Evolutionary conservation across 2,888 invertebrate species (phyloP), one percentile per base, ranked within the genome.

Genomic region (Salticus scenicus): DNA sequence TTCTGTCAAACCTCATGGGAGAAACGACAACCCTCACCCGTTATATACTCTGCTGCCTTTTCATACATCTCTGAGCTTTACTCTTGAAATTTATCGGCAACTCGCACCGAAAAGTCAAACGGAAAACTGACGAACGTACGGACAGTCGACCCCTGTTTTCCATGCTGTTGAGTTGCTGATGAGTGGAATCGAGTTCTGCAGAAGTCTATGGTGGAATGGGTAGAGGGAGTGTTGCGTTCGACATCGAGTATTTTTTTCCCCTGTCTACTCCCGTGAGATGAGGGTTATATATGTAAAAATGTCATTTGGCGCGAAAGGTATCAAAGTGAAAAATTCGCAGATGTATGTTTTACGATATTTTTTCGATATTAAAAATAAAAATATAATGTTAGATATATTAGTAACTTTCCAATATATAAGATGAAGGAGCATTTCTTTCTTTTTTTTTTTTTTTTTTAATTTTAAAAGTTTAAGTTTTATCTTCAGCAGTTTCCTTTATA

Each of bases 141-240:
- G 66, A 64, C 71, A 63, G 77, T 84, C 83, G 51, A 31, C 1
- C 42, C 69, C 71, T 33, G 73, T 84, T 84, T 84, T 84, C 83
- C 83, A 63, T 77, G 69, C 83, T 72, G 83, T 84, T 84, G 71
- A 72, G 14, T 28, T 30, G 24, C 30, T 84, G 83, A 84, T 31
- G 77, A 67, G 72, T 77, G 73, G 57, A 57, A 57, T 24, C 1
- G 57, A 5, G n/a, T n/a, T n/a, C n/a, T n/a, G n/a, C n/a, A n/a
- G n/a, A n/a, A n/a, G n/a, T n/a, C n/a, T n/a, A 20, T 24, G 24
- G 5, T 24, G 57, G 57, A 24, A 24, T 37, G 20, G 57, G 57
- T 2, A 57, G 24, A 37, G 37, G 17, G 24, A 12, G 17, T 20
- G 57, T 24, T 24, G 14, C 14, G 24, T 17, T 57, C 57, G 57